A percentile compares a stretch with the other conserved stretches of the same genome.
phyloP scores from a whole-genome alignment of 53 echinoderm and acorn worm genomes.

The Mesocentrotus franciscanus region DNA sequence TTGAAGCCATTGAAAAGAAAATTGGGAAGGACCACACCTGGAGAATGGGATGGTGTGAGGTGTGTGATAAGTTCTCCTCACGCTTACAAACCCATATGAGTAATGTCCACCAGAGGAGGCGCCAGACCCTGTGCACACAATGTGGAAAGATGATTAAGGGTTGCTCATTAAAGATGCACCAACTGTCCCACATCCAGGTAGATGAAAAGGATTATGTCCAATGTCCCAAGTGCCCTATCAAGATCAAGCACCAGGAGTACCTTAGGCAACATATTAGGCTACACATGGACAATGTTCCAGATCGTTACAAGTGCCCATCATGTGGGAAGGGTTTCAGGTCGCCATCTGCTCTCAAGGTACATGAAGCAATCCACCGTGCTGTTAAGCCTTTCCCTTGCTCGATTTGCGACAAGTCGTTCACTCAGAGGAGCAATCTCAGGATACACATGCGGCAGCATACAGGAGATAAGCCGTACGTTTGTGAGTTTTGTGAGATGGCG shows the following conservation, averaged over 20 bases:
- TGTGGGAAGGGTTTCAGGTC: background rate
- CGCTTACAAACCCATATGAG: background rate
- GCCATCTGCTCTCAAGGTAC: background rate
- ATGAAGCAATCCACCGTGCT: background rate
- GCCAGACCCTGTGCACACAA: background rate
- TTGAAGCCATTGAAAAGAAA: background rate
- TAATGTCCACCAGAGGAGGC: background rate
- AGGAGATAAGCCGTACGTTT: conserved; percentile 74
- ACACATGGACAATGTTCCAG: background rate
- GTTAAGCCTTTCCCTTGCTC: conserved; percentile 68
- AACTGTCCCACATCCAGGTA: background rate
- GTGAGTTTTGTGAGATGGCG: conserved; percentile 67
- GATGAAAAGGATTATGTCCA: background rate
- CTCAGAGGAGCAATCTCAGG: conserved; percentile 66
- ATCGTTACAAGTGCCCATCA: background rate
- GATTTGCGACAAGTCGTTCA: conserved; percentile 71
- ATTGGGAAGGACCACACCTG: background rate
- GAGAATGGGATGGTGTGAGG: conserved; percentile 1
- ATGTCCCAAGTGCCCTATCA: conserved; percentile 8
- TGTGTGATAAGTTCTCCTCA: background rate
- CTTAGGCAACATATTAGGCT: background rate
- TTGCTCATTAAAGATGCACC: background rate
- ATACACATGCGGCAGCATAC: conserved; percentile 77
- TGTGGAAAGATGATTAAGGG: background rate
- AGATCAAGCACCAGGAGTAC: background rate